Evolutionary conservation across 2,797 vertebrate genomes (phyloP), one percentile per base, ranked within the genome.

Genomic region (Astyanax mexicanus): DNA sequence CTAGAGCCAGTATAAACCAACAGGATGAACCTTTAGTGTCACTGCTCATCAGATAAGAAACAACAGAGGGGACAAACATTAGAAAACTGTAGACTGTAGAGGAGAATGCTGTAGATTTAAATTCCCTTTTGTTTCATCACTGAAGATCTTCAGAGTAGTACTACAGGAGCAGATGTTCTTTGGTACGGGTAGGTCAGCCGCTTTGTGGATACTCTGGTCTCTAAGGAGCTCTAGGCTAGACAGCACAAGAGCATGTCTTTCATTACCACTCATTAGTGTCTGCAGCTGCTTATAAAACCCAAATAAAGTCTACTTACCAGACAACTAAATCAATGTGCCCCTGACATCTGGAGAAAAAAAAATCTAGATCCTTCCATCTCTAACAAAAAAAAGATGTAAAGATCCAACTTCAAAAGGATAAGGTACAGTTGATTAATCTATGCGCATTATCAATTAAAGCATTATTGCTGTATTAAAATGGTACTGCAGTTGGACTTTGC

Each of bases 221-320:
- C n/a, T 62, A 42, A 69, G 23, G 12, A 35, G 38, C 21, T 75
- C 27, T 65, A 32, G 79, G 77, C 66, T 66, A 42, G 38, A 52
- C 65, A 27, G 15, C 70, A 62, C 55, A 29, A 74, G 49, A 32
- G 23, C 54, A 37, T 27, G 62, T 45, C 51, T 32, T 51, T 75
- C 52, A 58, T 57, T 54, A 79, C 6, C 69, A 71, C 17, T 70
- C 45, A 77, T 72, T 66, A 66, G 25, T 40, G 54, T 51, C 40
- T 32, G 25, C 2, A 61, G 17, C 21, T 58, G 66, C 3, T 47
- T 5, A 67, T 32, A 64, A 32, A 32, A n/a, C 64, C 42, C 17
- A 32, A 49, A 67, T 32, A 47, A 29, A 67, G 44, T 67, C 42
- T 19, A 47, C 64, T 67, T 67, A 49, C 37, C 27, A 25, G 44